phyloP scores from a whole-genome alignment of 1,140 invertebrate species.

The Kradibia gibbosae region DNA sequence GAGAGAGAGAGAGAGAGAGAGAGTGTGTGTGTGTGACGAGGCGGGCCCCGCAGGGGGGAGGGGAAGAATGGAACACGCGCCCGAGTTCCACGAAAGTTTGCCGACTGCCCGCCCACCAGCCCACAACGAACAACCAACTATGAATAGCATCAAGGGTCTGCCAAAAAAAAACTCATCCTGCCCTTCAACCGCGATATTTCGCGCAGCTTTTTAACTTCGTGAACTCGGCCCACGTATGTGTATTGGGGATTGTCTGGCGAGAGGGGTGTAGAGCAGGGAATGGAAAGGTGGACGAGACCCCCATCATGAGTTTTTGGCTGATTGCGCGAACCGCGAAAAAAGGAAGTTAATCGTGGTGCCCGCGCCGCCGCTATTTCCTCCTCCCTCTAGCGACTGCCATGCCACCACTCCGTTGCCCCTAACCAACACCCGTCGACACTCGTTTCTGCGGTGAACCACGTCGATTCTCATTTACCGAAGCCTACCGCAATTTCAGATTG shows the following conservation, averaged over 20 bases:
- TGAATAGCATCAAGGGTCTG: constrained; percentile 17
- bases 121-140: background rate
- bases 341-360: background rate
- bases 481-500: constrained; percentile 24
- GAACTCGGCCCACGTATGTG: background rate
- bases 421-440: too few relatives aligned
- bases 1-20: too few relatives aligned
- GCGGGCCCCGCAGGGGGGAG: background rate
- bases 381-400: too few relatives aligned
- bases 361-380: background rate
- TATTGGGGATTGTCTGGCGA: too few relatives aligned
- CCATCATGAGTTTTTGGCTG: background rate
- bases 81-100: constrained; percentile 33
- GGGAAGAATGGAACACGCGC: background rate
- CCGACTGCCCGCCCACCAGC: background rate
- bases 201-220: background rate
- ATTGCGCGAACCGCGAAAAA: constrained; percentile 2
- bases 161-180: constrained; percentile 32
- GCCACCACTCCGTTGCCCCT: too few relatives aligned
- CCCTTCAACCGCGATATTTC: constrained; percentile 35
- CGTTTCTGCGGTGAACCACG: constrained; percentile 12
- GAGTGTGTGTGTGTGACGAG: too few relatives aligned
- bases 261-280: too few relatives aligned
- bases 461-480: constrained; percentile 39
- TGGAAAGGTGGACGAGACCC: background rate